These are phyloP conservation scores for Percopsis transmontana DNA, from an alignment of 2,113 vertebrate species.

Conservation along the genomic window DNA sequence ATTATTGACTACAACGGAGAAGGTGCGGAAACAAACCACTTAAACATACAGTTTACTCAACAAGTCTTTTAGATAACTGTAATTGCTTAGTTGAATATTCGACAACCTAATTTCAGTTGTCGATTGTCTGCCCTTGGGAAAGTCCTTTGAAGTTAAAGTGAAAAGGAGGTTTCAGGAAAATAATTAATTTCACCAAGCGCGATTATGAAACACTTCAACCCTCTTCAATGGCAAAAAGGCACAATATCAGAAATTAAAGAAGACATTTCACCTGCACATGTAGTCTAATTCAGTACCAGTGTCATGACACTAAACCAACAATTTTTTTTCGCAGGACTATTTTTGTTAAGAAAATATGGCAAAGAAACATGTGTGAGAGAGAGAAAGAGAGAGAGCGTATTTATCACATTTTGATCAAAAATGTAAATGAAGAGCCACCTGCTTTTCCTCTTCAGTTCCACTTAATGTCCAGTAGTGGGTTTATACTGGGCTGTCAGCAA, in stretches of 20 bases:
- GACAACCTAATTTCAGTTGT: slow-evolving; percentile 75
- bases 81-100: slow-evolving; percentile 78
- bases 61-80: slow-evolving; percentile 75
- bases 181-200: slow-evolving; percentile 75
- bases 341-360: no score
- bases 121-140: slow-evolving; percentile 78
- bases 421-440: not conserved
- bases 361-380: not conserved
- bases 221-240: slow-evolving; percentile 61
- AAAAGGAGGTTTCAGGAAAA: slow-evolving; percentile 71
- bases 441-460: not conserved
- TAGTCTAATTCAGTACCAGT: slow-evolving; percentile 28
- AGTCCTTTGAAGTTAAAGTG: slow-evolving; percentile 78
- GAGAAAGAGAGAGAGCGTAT: slow-evolving; percentile 17
- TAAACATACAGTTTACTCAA: slow-evolving; percentile 76
- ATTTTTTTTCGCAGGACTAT: no score
- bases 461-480: not conserved
- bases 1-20: slow-evolving; percentile 64
- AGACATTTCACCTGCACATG: slow-evolving; percentile 43
- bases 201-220: slow-evolving; percentile 77
- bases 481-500: not conserved
- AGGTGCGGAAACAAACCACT: slow-evolving; percentile 73
- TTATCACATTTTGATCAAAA: slow-evolving; percentile 3
- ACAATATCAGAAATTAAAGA: slow-evolving; percentile 64
- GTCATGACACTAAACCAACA: slow-evolving; percentile 7